Percentiles rank a stretch among this genome's conserved stretches.
phyloP scores from a whole-genome alignment of 2,113 vertebrate genomes.

The Hypomesus transpacificus region DNA sequence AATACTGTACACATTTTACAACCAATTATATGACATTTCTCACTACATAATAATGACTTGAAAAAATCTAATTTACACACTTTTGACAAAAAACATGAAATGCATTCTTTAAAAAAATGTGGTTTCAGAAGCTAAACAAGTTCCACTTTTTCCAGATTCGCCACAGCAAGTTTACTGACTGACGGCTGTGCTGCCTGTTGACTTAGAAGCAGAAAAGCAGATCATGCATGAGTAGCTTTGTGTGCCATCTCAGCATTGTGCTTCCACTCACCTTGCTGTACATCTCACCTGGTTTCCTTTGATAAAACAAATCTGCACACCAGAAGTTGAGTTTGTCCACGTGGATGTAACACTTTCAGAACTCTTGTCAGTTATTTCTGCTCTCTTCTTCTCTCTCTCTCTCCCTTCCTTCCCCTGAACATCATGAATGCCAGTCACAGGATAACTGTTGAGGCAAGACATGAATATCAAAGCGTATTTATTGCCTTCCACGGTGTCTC shows the following conservation, averaged over 20 bases:
- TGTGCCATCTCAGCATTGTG: slow-evolving; percentile 8
- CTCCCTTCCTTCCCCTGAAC: slow-evolving; percentile 25
- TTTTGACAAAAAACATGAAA: background rate
- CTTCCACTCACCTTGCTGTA: slow-evolving; percentile 16
- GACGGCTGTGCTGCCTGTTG: slow-evolving; percentile 5
- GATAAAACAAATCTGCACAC: slow-evolving; percentile 56
- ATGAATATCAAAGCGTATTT: slow-evolving; percentile 41
- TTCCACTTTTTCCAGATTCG: background rate
- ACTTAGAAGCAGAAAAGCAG: slow-evolving; percentile 13
- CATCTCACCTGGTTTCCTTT: slow-evolving; percentile 30
- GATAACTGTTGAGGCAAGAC: slow-evolving; percentile 44
- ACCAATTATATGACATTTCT: no score
- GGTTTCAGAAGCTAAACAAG: background rate
- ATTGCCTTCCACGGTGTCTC: slow-evolving; percentile 42
- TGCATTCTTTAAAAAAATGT: background rate
- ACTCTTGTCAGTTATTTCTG: no score
- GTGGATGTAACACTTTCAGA: slow-evolving; percentile 39
- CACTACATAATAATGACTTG: no score
- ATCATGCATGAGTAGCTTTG: slow-evolving; percentile 22
- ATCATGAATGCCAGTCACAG: slow-evolving; percentile 8
- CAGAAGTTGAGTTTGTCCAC: slow-evolving; percentile 28
- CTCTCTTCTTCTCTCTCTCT: slow-evolving; percentile 10
- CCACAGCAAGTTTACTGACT: background rate
- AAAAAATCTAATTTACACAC: no score
- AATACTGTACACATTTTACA: background rate